Base-by-base conservation (phyloP, 1,140 invertebrate genomes). In the Frieseomelitta varia region DNA sequence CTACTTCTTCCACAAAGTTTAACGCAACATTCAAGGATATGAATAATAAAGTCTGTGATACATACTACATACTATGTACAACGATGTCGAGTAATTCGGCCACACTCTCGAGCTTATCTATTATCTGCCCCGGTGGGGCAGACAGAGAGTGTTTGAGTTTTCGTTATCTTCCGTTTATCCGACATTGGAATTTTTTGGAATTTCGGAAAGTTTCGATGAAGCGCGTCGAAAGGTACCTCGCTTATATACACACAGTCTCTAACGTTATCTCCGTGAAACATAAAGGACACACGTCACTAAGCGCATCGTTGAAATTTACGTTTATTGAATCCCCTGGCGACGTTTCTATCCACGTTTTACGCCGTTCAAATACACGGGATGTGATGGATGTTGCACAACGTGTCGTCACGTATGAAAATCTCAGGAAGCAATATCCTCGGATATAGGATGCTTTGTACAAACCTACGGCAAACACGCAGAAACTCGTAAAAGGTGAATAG, bases 351-450 rank as follows among this genome's bases (percentile, higher is more conserved):
- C 30, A 67, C 4, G 56, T 47, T 34, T 58, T 63, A 39, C 14
- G 21, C 0, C 12, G 10, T n/a, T 55, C 1, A 10, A 39, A 17
- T 39, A 55, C 30, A 75, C 55, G 51, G 58, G 10, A 24, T 17
- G 19, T 30, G 47, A 55, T 34, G 15, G 24, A 79, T 79, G 65
- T 84, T 55, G 75, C 56, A 24, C 72, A 76, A 82, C n/a, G 17
- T 21, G 61, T 4, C 19, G 58, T 39, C 27, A 76, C 24, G 55
- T 55, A 51, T 30, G 75, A 69, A 69, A 58, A 78, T 71, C 11
- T 61, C 75, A 34, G 67, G 12, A 56, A 61, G 75, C 65, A 72
- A 79, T 72, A 84, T 63, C 47, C 30, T 30, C 30, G 47, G 3
- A 30, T 56, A 21, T 8, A 19, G 15, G 39, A n/a, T 30, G n/a